Evolutionary conservation across 1,140 invertebrate genomes (phyloP), one percentile per base, ranked within the genome.

Genomic region (Phenacoccus solenopsis): DNA sequence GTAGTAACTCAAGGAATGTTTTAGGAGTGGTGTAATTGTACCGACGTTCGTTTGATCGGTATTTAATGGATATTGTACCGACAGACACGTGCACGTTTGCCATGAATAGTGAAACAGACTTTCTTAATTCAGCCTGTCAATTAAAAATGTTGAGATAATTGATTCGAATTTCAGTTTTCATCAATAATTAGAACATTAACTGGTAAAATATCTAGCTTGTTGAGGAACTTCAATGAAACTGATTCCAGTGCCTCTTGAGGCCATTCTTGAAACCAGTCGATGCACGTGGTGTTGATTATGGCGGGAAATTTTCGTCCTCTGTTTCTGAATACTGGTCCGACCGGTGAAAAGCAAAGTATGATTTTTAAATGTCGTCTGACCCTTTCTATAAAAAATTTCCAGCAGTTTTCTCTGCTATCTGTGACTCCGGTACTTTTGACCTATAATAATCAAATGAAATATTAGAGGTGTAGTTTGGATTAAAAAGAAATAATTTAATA

Each of bases 261-360:
- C 94, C 95, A 98, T 81, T 94, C 91, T 77, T 97, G 93, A 79
- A 97, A 97, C 94, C 94, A 98, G 79, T 97, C 87, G 68, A 97
- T 96, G 9, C 88, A 86, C 0, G 94, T 94, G 76, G 92, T 95
- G 80, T 94, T 97, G 9, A 93, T 88, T n/a, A 98, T 80, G 1
- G 94, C 93, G 5, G 95, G 95, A 80, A 97, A 98, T 79, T 96
- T 93, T 70, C 94, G 83, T 12, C 90, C 88, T 72, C 94, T 84
- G 28, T 93, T 83, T 73, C 94, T 81, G 3, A 96, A 80, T 0
- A 90, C 95, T 0, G 86, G 85, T 0, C 94, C 93, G 70, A 95
- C 93, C 0, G 94, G 94, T 0, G 93, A 96, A 79, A 96, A 96
- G 77, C 93, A 96, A 0, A 97, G 79, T 16, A 96, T 86, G n/a